These are phyloP conservation scores for Trichomycterus rosablanca DNA, from an alignment of 2,113 vertebrate genomes.

Conservation along the genomic window DNA sequence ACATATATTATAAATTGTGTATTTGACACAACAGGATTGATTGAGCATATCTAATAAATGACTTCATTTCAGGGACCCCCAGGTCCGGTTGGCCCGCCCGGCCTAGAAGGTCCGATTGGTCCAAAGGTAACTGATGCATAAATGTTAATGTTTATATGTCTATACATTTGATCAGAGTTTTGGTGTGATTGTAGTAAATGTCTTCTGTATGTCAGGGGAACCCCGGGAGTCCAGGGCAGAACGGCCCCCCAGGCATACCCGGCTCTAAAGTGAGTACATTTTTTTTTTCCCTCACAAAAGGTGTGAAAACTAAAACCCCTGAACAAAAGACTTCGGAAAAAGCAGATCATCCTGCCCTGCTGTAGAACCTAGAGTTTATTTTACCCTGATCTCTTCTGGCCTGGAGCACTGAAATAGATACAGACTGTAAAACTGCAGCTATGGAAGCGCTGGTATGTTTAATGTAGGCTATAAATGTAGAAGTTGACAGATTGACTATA, in stretches of 20 bases:
- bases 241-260: slow-evolving; percentile 41
- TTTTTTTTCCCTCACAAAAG: slow-evolving; percentile 3
- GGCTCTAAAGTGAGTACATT: slow-evolving; percentile 47
- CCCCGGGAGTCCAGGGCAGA: slow-evolving; percentile 43
- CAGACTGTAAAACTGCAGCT: not conserved
- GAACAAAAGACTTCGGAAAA: slow-evolving; percentile 2
- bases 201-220: slow-evolving; percentile 30
- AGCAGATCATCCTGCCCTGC: too few relatives aligned
- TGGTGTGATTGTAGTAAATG: not conserved
- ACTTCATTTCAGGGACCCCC: slow-evolving; percentile 39
- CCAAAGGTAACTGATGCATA: slow-evolving; percentile 39
- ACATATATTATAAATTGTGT: too few relatives aligned
- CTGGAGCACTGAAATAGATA: not conserved
- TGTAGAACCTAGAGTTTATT: not conserved
- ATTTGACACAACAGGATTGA: too few relatives aligned
- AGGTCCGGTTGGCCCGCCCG: slow-evolving; percentile 43
- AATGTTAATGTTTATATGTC: not conserved
- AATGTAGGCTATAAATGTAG: not conserved
- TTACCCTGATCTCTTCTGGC: too few relatives aligned
- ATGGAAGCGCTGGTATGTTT: not conserved
- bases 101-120: slow-evolving; percentile 40
- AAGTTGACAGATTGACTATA: not conserved
- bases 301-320: slow-evolving; percentile 7
- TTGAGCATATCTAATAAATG: not conserved
- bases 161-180: slow-evolving; percentile 6